phyloP scores from a whole-genome alignment of 2,888 invertebrate genomes.

The Scelioninae gen. 1 region DNA sequence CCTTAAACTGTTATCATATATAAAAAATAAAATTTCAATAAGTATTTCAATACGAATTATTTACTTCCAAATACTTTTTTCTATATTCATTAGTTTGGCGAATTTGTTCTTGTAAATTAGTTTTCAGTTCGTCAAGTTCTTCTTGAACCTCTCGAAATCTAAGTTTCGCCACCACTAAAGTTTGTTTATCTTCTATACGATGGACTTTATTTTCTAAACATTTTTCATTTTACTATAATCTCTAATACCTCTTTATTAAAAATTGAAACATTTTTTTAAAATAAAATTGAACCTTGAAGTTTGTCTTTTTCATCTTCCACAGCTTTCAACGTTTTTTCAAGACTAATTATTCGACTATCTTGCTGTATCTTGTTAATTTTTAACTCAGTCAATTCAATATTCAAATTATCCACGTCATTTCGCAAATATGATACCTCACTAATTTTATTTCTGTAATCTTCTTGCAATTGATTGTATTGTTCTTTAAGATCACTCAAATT shows the following conservation, averaged over 20 bases:
- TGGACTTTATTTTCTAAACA: constrained; percentile 86
- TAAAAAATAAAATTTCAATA: no score
- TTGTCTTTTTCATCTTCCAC: constrained; percentile 83
- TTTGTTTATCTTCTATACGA: constrained; percentile 87
- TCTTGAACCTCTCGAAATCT: constrained; percentile 86
- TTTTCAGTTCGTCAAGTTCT: constrained; percentile 86
- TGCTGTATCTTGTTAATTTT: constrained; percentile 85
- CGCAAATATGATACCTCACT: constrained; percentile 87
- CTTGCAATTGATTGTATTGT: constrained; percentile 87
- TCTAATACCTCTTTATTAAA: neutral
- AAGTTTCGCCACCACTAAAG: constrained; percentile 85
- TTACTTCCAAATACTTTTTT: constrained; percentile 85
- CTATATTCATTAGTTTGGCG: constrained; percentile 89
- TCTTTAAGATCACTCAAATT: constrained; percentile 85
- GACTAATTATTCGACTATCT: constrained; percentile 87
- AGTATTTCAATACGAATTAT: no score
- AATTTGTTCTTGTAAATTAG: constrained; percentile 88
- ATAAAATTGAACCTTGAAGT: neutral
- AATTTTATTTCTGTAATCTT: constrained; percentile 89
- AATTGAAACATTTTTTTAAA: neutral
- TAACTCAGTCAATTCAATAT: constrained; percentile 82
- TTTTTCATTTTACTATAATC: neutral
- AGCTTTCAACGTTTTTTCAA: constrained; percentile 85
- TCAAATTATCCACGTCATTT: constrained; percentile 85
- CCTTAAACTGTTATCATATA: no score